Conservation (phyloP, 2,888 invertebrate species). For the Lepeophtheirus nordmannii region DNA sequence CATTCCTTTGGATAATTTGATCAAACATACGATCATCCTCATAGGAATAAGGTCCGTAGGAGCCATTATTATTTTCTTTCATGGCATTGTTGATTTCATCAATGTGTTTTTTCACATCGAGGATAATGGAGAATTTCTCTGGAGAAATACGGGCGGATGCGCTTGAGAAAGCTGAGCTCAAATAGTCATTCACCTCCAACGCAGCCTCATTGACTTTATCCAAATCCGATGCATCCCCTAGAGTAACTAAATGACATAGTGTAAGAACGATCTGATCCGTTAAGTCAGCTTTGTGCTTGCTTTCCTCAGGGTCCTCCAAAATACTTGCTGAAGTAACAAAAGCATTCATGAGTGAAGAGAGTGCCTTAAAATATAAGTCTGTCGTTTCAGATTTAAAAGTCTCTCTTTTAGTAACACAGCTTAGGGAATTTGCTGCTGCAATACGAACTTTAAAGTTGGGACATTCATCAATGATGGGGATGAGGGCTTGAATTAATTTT, state of each 20-base stretch:
- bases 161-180: background rate
- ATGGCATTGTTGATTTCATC: too few species aligned
- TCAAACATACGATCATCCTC: too few species aligned
- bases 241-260: background rate
- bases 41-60: too few species aligned
- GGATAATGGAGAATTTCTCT: background rate
- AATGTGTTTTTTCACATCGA: background rate
- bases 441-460: slow-evolving; percentile 18
- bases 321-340: background rate
- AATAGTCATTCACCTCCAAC: background rate
- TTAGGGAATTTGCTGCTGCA: background rate
- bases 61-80: too few species aligned
- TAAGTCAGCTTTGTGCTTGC: background rate
- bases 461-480: background rate
- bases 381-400: background rate
- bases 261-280: slow-evolving; percentile 7
- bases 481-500: background rate
- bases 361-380: background rate
- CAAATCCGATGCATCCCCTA: background rate
- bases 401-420: background rate
- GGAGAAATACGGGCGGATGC: slow-evolving; percentile 1
- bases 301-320: slow-evolving; percentile 16
- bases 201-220: background rate
- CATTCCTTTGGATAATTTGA: too few species aligned
- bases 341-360: background rate